Evolutionary conservation across 2,113 vertebrate genomes (phyloP), one percentile per base, ranked within the genome.

Genomic region (Empidonax alnorum): DNA sequence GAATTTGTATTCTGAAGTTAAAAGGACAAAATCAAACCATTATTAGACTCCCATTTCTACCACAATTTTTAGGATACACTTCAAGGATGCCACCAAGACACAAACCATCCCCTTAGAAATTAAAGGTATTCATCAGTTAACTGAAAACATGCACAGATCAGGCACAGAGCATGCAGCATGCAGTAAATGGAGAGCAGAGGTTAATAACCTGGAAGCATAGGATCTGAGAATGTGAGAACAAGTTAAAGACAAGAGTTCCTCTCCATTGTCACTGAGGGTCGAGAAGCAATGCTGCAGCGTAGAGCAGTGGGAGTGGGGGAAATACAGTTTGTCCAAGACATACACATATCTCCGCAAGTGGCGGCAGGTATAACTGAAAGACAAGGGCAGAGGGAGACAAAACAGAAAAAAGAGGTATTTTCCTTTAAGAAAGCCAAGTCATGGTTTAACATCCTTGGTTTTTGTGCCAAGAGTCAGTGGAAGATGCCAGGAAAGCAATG

Each of bases 311-410:
- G 98, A 98, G 97, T 97, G 97, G 93, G 98, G 98, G 91, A 98
- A 98, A 98, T 97, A 98, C 81, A 98, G 97, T 98, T 97, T 98
- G 98, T 98, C 98, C 98, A 98, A 97, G 96, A 98, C 98, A 98
- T 97, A 98, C n/a, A 98, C 98, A 98, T 98, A 98, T 98, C 98
- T 98, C 98, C 97, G 98, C 98, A 98, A 98, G 98, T 98, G 98
- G 98, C 98, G 98, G 98, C 98, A 98, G 98, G 98, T 98, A 97
- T 98, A 98, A 98, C 98, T 98, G 98, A 96, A 98, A 98, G 97
- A 98, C 98, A 98, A 98, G 97, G 98, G 97, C 79, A 97, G 96
- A 97, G 95, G 97, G 96, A 97, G 97, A 96, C 90, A 97, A 97
- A 97, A 97, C 82, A 97, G 77, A 96, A 95, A 91, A 97, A 95